Evolutionary conservation across 2,113 vertebrate genomes (phyloP), one percentile per base, ranked within the genome.

Genomic region (Nipponia nippon): DNA sequence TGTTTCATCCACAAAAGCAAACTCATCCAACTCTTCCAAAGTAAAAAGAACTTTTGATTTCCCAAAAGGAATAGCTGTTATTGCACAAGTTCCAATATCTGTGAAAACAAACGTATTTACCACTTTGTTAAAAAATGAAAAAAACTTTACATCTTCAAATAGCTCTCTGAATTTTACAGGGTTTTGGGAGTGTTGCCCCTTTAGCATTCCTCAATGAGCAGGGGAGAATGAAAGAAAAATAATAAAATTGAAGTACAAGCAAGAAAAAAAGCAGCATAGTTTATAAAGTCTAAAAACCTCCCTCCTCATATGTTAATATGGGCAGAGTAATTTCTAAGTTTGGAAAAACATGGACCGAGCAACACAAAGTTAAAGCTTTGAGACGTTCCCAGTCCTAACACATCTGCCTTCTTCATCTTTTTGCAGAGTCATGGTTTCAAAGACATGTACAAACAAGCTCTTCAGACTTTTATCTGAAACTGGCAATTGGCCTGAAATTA

Each of bases 31-130:
- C 81, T 99, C 99, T 95, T 99, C 99, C 85, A 99, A 98, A 84
- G 99, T 99, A 97, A 99, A 99, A 91, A 99, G 98, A 93, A 99
- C 99, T 98, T 99, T 99, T 76, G 99, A 99, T 97, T 99, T 99
- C 98, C 99, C 99, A 97, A 99, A 99, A 59, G 99, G 99, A 93
- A 99, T 99, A 18, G 99, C 99, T 95, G 99, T 99, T 96, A 99
- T 99, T 89, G 99, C 99, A 98, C 99, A 99, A 21, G 99, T 99
- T 62, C 99, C 99, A 26, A 99, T 98, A 92, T 99, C 99, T 99
- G 96, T 88, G 83, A 89, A 88, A 65, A 95, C 52, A 94, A 65
- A 95, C 25, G 32, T 85, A 84, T 95, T 94, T 71, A 95, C 4
- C 32, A 21, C 21, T 80, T 87, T 22, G 32, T 49, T 87, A 65